Evolutionary conservation across 2,797 vertebrate species (phyloP).

Genomic region (Acanthurus lineatus): DNA sequence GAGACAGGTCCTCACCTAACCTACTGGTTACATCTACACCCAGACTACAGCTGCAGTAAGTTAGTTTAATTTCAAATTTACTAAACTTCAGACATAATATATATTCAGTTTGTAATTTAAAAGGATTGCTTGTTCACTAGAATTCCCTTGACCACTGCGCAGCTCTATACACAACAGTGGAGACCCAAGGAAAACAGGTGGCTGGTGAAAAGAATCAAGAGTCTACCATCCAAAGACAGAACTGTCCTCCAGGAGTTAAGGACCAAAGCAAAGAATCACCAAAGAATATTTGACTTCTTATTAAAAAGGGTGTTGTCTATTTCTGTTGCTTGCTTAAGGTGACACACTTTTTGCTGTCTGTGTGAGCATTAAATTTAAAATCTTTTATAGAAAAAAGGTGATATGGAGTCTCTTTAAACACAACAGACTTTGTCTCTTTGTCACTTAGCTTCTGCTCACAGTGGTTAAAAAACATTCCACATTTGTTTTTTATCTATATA

Average conservation of each 20-base stretch:
- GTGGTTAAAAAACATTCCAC: not conserved
- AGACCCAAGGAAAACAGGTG: not conserved
- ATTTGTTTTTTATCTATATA: not conserved
- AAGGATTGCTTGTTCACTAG: not conserved
- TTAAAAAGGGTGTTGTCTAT: too few species aligned
- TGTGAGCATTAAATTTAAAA: too few species aligned
- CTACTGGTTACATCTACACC: too few species aligned
- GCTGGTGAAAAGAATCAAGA: conserved; percentile 17
- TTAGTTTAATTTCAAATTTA: not conserved
- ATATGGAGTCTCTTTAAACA: not conserved
- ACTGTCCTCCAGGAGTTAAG: conserved; percentile 1
- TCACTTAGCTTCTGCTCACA: not conserved
- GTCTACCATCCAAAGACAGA: conserved; percentile 18
- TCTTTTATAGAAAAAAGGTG: not conserved
- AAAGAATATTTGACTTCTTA: conserved; percentile 1
- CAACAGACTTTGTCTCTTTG: not conserved
- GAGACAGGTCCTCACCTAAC: conserved; percentile 3
- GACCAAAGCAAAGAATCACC: conserved; percentile 38
- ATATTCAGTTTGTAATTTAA: not conserved
- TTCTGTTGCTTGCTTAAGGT: too few species aligned
- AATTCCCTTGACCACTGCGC: not conserved
- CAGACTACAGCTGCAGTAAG: too few species aligned
- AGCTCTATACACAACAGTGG: not conserved
- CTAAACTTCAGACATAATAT: not conserved
- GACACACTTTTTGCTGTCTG: too few species aligned